Evolutionary conservation across 2,113 vertebrate genomes (phyloP).

Genomic region (Poeciliopsis turrubarensis): DNA sequence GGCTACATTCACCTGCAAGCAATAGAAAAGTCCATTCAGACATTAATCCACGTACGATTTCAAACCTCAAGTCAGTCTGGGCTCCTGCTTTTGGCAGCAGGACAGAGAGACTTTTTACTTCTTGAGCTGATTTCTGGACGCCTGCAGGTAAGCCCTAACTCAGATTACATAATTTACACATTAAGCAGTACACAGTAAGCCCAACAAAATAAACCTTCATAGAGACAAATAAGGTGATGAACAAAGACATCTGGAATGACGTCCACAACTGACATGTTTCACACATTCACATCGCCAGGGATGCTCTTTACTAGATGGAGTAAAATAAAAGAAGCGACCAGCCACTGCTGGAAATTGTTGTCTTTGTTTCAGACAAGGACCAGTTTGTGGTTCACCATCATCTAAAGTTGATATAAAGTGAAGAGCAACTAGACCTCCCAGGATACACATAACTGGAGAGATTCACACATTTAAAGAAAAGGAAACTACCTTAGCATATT

Average conservation of each 20-base stretch:
- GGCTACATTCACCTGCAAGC: slow-evolving; percentile 83
- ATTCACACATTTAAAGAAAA: slow-evolving; percentile 3
- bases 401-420: background rate
- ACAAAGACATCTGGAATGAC: no score
- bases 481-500: slow-evolving; percentile 4
- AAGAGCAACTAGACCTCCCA: slow-evolving; percentile 3
- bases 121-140: slow-evolving; percentile 83
- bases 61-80: slow-evolving; percentile 82
- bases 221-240: no score
- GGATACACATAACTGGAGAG: background rate
- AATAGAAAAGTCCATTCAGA: slow-evolving; percentile 74
- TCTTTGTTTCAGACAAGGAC: background rate
- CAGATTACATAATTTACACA: no score
- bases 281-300: no score
- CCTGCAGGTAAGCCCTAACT: slow-evolving; percentile 74
- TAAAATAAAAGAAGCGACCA: background rate
- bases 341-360: background rate
- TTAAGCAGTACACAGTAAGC: no score
- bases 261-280: no score
- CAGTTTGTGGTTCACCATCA: background rate
- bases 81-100: slow-evolving; percentile 87
- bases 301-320: background rate
- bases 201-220: no score
- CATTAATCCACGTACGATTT: slow-evolving; percentile 84
- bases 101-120: slow-evolving; percentile 82